Base-by-base conservation (phyloP, 1,140 invertebrate genomes). In the Andrena cerasifolii region DNA sequence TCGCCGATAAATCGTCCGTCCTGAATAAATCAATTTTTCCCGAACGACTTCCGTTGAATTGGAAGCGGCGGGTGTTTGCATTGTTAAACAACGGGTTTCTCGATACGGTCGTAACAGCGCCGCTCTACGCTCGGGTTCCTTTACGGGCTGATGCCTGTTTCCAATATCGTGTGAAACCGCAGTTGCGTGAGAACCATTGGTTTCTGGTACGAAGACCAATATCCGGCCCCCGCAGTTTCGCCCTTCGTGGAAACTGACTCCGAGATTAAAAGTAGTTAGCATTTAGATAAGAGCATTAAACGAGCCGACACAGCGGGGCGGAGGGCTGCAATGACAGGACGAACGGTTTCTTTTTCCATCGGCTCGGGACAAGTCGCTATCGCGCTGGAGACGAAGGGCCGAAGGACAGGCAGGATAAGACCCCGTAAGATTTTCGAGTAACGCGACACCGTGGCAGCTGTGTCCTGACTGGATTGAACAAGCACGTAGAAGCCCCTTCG, bases 201-300 rank as follows among this genome's bases (percentile, higher is more conserved):
- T 58, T 72, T 53, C 45, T 63, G 78, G n/a, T 73, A 49, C 54
- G 56, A 47, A 63, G 65, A n/a, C 68, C 74, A 79, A 84, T 84
- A 79, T 80, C 78, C 71, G 49, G 43, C 45, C 26, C 18, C 3
- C 24, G 58, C 68, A 70, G 71, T 72, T 79, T 67, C 45, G 31
- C 31, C 66, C 63, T 65, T 65, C 43, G 51, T 70, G 33, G 63
- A 62, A 71, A 66, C 43, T 62, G 47, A 28, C n/a, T n/a, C 36
- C 43, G 56, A 84, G 71, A 80, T 80, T 84, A 82, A 76, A 80
- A 78, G 61, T 86, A 85, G 84, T 87, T 87, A 85, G 73, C 80
- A 81, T 87, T 83, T 82, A 80, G 82, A 87, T 86, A 87, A 83
- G 76, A 86, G 47, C 63, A 78, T 88, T 78, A 87, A 78, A 68